phyloP scores from a whole-genome alignment of 2,888 invertebrate genomes.

The Scotopteryx bipunctaria region DNA sequence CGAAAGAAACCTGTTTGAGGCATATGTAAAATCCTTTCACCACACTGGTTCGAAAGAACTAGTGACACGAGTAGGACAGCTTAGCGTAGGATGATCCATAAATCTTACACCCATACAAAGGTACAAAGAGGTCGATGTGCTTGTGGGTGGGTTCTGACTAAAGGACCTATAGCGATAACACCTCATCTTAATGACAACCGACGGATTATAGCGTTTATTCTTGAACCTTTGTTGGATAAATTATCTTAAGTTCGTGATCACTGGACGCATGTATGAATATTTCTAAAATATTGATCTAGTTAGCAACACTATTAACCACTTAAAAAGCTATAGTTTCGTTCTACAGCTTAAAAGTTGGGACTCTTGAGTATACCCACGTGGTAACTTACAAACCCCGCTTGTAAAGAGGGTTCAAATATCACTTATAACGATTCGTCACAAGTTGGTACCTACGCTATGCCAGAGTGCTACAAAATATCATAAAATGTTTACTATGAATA shows the following conservation, averaged over 20 bases:
- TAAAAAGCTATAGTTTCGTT: too few relatives aligned
- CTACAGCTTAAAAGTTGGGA: too few relatives aligned
- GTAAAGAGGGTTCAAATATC: slow-evolving; percentile 21
- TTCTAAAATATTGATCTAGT: too few relatives aligned
- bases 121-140: not conserved
- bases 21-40: too few relatives aligned
- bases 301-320: too few relatives aligned
- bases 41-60: too few relatives aligned
- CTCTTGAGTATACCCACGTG: not conserved
- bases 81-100: not conserved
- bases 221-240: not conserved
- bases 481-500: slow-evolving; percentile 49
- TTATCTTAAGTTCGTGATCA: too few relatives aligned
- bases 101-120: too few relatives aligned
- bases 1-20: too few relatives aligned
- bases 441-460: slow-evolving; percentile 19
- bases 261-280: too few relatives aligned
- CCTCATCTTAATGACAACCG: not conserved
- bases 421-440: slow-evolving; percentile 36
- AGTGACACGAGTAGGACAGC: too few relatives aligned
- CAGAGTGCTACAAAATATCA: slow-evolving; percentile 41
- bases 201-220: not conserved
- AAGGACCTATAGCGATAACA: not conserved
- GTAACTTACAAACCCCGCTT: not conserved
- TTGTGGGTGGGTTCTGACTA: not conserved